Evolutionary conservation across 2,888 invertebrate genomes (phyloP), one percentile per base, ranked within the genome.

Genomic region (Drosophila kambysellisi): DNA sequence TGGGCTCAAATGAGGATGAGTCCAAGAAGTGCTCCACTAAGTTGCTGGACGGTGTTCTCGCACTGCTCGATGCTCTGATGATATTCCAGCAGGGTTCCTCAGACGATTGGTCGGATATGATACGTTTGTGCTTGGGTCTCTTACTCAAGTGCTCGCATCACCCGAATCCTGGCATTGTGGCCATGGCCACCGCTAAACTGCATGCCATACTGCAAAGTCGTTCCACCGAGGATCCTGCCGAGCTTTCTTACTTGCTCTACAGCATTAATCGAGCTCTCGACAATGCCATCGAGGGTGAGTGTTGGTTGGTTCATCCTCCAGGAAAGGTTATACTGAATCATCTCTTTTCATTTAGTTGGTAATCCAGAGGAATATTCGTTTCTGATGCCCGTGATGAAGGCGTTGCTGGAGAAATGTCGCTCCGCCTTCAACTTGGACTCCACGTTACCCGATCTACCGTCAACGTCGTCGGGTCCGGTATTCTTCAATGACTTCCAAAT

Each of bases 401-500:
- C 95, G 0, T 88, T 95, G 46, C 91, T 95, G 51, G 95, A 95
- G 71, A 95, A 95, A 88, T 92, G 93, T 50, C 91, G 92, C 25
- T 64, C 73, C 11, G 89, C 92, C 32, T 93, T 94, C 62, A 92
- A 92, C 71, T 81, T 94, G 67, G 91, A 92, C 43, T 75, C 85
- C 15, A 92, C 94, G 56, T 74, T 94, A 46, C 94, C 94, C 0
- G 93, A 94, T 76, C 87, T 95, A 52, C 95, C 95, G 0, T 92
- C 93, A 7, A 94, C 94, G 3, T 92, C 94, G 12, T 93, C 94
- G 17, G 95, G 95, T 2, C 95, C 95, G 0, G 94, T 94, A 0
- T 95, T 95, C 91, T 95, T 94, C 84, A 95, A 95, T 76, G 94
- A 95, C 82, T 95, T 95, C 83, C 94, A 94, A 90, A 93, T 93